phyloP scores from a whole-genome alignment of 2,113 vertebrate species.

The Urocitellus parryii region DNA sequence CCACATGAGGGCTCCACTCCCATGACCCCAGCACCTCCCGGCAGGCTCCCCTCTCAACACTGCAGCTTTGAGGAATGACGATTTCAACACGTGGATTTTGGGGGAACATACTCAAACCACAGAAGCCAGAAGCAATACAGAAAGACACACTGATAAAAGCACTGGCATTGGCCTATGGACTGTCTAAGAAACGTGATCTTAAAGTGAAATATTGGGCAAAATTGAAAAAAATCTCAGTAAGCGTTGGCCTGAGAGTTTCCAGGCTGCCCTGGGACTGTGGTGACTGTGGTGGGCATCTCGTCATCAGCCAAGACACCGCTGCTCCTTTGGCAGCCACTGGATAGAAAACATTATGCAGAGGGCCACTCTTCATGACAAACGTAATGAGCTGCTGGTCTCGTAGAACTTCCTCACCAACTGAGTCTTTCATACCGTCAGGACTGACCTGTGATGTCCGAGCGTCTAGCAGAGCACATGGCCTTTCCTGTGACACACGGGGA shows the following conservation, averaged over 20 bases:
- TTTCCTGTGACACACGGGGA: neutral
- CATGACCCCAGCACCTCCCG: neutral
- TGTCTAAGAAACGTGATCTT: neutral
- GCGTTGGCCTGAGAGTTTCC: neutral
- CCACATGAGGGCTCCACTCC: neutral
- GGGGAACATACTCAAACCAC: neutral
- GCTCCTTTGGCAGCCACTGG: too few relatives aligned
- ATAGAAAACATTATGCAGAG: neutral
- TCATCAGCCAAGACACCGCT: accelerated
- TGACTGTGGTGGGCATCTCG: neutral
- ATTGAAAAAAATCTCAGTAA: neutral
- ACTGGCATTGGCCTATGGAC: neutral
- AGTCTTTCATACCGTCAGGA: neutral
- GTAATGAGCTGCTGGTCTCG: neutral
- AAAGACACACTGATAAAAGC: neutral
- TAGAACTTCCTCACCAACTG: neutral
- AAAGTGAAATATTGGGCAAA: neutral
- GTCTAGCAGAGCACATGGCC: accelerated
- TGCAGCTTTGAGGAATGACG: neutral
- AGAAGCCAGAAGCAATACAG: neutral
- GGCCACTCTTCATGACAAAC: neutral
- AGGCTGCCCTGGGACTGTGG: neutral
- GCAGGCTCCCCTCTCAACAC: too few relatives aligned
- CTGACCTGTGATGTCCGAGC: neutral
- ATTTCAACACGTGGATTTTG: neutral